A percentile compares a stretch with the other conserved stretches of the same genome.
These are phyloP conservation scores for Antedon mediterranea DNA, from an alignment of 53 echinoderm and acorn worm species.

Conservation along the genomic window DNA sequence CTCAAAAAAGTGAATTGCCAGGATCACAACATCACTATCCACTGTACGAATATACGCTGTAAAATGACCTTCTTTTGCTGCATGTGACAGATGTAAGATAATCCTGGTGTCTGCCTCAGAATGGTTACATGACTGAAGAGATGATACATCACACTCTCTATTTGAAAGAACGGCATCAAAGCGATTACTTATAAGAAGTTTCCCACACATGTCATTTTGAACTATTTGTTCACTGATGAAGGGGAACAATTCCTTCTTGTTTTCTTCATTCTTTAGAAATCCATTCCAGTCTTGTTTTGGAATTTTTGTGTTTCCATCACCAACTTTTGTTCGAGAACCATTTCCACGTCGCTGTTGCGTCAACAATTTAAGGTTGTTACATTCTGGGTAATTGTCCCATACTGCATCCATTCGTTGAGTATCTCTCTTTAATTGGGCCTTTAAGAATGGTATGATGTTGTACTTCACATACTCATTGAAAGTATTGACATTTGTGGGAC, in stretches of 20 bases:
- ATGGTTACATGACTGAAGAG: constrained; percentile 1
- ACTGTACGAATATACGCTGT: constrained; percentile 16
- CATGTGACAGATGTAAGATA: constrained; percentile 20
- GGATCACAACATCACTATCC: constrained; percentile 25
- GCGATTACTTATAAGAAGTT: constrained; percentile 14
- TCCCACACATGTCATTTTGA: constrained; percentile 8
- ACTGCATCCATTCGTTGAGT: constrained; percentile 21
- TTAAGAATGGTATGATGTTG: constrained; percentile 7
- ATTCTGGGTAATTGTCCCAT: constrained; percentile 21
- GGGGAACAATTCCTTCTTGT: constrained; percentile 20
- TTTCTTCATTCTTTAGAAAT: constrained; percentile 20
- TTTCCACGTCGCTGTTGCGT: constrained; percentile 27
- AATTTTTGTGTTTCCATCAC: constrained; percentile 14
- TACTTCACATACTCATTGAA: constrained; percentile 11
- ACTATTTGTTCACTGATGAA: constrained; percentile 11
- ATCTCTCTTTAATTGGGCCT: constrained; percentile 7
- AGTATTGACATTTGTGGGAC: constrained; percentile 3
- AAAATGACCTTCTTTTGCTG: constrained; percentile 9
- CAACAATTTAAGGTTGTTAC: constrained; percentile 12
- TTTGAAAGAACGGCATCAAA: constrained; percentile 20
- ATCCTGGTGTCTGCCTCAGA: constrained; percentile 19
- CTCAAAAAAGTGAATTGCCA: constrained; percentile 23
- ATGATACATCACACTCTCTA: constrained; percentile 9
- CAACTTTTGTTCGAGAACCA: constrained; percentile 18
- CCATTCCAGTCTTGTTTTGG: constrained; percentile 23